Evolutionary conservation across 2,113 vertebrate genomes (phyloP).

Genomic region (Protobothrops mucrosquamatus): DNA sequence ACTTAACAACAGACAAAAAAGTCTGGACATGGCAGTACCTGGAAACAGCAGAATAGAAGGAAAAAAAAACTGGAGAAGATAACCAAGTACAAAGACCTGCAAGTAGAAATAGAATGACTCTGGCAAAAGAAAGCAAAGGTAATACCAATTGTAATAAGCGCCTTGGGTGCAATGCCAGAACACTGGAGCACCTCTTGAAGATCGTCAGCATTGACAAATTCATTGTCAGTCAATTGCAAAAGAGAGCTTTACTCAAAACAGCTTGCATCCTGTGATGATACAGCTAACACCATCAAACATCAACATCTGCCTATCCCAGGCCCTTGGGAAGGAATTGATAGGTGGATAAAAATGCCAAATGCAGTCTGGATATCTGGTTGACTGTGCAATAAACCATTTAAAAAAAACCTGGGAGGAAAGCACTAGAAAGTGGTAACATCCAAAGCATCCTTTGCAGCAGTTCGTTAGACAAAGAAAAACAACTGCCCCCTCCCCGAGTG

Average conservation of each 20-base stretch:
- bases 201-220: background rate
- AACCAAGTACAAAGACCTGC: background rate
- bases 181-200: background rate
- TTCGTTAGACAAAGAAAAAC: background rate
- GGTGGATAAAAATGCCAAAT: background rate
- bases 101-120: background rate
- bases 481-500: background rate
- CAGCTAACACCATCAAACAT: background rate
- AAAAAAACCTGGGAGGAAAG: background rate
- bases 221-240: background rate
- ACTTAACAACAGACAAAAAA: background rate
- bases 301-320: background rate
- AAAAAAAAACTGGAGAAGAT: background rate
- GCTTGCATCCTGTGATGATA: background rate
- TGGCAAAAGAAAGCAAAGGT: background rate
- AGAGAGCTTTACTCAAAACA: background rate
- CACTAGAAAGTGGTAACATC: background rate
- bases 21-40: background rate
- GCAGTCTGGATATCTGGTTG: background rate
- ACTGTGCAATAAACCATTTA: background rate
- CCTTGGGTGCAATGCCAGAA: background rate
- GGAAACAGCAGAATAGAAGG: background rate
- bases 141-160: background rate
- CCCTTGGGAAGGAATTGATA: background rate
- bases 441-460: background rate